phyloP scores from a whole-genome alignment of 2,888 invertebrate genomes.

The Aquatica leii region DNA sequence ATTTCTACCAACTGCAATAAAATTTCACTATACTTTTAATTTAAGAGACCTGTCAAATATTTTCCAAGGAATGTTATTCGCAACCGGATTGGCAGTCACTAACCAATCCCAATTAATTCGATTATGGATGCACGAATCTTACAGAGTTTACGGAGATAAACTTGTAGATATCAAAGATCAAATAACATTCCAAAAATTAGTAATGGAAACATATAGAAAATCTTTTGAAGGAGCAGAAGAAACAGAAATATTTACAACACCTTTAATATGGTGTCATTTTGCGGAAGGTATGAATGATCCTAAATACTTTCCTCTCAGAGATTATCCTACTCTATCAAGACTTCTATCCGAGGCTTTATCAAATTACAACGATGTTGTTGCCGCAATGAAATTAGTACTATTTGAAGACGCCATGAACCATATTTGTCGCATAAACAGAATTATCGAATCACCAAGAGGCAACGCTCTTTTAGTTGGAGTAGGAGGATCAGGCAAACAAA shows the following conservation, averaged over 20 bases:
- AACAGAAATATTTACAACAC: constrained; percentile 72
- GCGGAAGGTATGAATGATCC: constrained; percentile 90
- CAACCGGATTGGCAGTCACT: constrained; percentile 77
- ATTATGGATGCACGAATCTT: constrained; percentile 90
- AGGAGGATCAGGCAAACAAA: constrained; percentile 95
- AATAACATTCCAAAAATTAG: constrained; percentile 74
- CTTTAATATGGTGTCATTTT: constrained; percentile 92
- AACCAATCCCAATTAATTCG: constrained; percentile 76
- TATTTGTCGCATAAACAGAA: constrained; percentile 91
- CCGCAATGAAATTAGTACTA: constrained; percentile 92
- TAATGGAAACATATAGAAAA: constrained; percentile 81
- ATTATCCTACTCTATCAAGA: constrained; percentile 75
- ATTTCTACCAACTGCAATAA: constrained; percentile 92
- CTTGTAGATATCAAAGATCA: constrained; percentile 83
- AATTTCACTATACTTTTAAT: constrained; percentile 95
- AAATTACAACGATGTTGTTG: constrained; percentile 85
- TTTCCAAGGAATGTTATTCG: constrained; percentile 90
- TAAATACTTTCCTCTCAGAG: constrained; percentile 83
- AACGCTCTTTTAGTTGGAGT: constrained; percentile 93
- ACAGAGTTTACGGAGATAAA: constrained; percentile 91
- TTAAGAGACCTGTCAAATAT: constrained; percentile 91
- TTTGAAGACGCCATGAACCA: constrained; percentile 96
- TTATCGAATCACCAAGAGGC: constrained; percentile 89
- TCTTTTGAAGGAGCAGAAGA: constrained; percentile 79
- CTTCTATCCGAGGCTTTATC: constrained; percentile 80